Percentiles rank a stretch among this genome's conserved stretches.
These are phyloP conservation scores for Aldrovandia affinis DNA, from an alignment of 2,797 vertebrate genomes.

Conservation along the genomic window DNA sequence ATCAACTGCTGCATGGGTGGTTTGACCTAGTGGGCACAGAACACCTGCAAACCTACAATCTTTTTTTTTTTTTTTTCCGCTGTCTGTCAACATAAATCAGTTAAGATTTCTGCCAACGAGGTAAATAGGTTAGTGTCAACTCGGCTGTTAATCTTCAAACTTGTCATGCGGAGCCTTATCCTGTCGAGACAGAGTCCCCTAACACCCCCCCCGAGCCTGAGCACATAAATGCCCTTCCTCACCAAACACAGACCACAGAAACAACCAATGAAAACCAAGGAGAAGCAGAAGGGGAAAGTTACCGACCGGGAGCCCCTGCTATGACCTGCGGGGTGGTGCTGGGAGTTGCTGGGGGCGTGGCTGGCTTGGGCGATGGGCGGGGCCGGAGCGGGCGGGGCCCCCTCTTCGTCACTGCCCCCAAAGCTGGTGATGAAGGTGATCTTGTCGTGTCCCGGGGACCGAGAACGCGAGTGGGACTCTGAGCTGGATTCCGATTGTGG, in stretches of 20 bases:
- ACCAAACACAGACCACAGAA: slow-evolving; percentile 34
- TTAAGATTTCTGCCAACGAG: neutral
- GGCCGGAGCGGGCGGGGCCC: slow-evolving; percentile 63
- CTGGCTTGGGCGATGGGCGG: slow-evolving; percentile 63
- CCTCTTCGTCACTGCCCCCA: slow-evolving; percentile 92
- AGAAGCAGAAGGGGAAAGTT: slow-evolving; percentile 76
- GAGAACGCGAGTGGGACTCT: slow-evolving; percentile 85
- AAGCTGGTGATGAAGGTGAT: slow-evolving; percentile 98
- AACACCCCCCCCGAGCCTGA: neutral
- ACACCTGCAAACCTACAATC: neutral
- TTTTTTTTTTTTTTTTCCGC: too few species aligned
- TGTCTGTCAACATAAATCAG: neutral
- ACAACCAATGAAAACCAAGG: slow-evolving; percentile 74
- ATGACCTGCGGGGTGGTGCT: slow-evolving; percentile 86
- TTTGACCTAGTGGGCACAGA: too few species aligned
- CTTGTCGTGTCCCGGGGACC: slow-evolving; percentile 84
- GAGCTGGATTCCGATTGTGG: slow-evolving; percentile 89
- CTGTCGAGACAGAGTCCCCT: neutral
- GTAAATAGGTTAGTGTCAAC: neutral
- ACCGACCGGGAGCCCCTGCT: slow-evolving; percentile 96
- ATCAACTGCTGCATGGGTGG: neutral
- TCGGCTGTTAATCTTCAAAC: neutral
- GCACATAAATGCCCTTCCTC: neutral
- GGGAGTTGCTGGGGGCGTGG: slow-evolving; percentile 74
- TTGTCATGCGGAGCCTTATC: neutral